Conservation (phyloP, 2,888 invertebrate genomes). For the Hoplodrina blanda region DNA sequence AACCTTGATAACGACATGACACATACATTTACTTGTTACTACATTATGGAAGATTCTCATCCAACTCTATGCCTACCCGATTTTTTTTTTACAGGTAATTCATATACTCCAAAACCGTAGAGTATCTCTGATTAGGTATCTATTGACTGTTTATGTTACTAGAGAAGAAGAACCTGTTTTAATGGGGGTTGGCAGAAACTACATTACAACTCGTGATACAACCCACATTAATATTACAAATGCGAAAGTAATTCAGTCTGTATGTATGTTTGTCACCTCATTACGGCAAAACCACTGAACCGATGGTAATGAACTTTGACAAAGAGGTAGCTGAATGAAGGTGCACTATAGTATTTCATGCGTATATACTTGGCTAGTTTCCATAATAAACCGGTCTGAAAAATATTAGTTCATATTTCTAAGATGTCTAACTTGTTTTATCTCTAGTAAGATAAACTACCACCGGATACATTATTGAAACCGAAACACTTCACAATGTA, state of each 20-base stretch:
- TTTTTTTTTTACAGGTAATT: not conserved
- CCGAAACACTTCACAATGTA: slow-evolving; percentile 11
- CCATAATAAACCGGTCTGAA: too few relatives aligned
- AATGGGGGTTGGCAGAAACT: too few relatives aligned
- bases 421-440: not conserved
- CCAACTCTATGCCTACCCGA: not conserved
- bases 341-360: too few relatives aligned
- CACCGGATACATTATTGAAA: not conserved
- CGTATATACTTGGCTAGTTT: too few relatives aligned
- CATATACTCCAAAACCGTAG: not conserved
- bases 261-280: too few relatives aligned
- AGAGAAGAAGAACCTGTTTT: not conserved
- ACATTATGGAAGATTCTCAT: slow-evolving; percentile 4
- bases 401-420: too few relatives aligned
- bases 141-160: slow-evolving; percentile 14
- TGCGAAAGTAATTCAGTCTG: too few relatives aligned
- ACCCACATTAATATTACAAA: too few relatives aligned
- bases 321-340: too few relatives aligned
- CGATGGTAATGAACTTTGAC: too few relatives aligned
- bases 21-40: slow-evolving; percentile 4
- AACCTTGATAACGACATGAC: slow-evolving; percentile 12
- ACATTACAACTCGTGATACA: too few relatives aligned
- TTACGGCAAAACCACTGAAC: too few relatives aligned
- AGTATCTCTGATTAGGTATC: not conserved
- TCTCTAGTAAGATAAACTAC: slow-evolving; percentile 15